Conservation (phyloP, 1,140 invertebrate genomes). For the Cyphomyrmex costatus region DNA sequence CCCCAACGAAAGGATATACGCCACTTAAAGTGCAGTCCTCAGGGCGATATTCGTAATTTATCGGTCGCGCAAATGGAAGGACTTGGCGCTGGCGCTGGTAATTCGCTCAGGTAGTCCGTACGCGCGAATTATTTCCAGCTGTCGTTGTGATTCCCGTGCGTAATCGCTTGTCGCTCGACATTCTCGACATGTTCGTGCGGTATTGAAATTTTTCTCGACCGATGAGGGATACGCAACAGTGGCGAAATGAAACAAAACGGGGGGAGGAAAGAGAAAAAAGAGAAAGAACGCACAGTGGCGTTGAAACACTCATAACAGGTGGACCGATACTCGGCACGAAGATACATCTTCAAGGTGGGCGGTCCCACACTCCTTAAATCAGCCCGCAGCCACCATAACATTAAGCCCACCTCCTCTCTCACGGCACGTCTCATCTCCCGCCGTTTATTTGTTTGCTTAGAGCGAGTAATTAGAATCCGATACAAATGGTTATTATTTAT, state of each 20-base stretch:
- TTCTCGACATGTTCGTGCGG: neutral
- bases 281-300: constrained; percentile 74
- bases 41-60: constrained; percentile 64
- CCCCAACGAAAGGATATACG: constrained; percentile 40
- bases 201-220: constrained; percentile 42
- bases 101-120: constrained; percentile 12
- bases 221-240: neutral
- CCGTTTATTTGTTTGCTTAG: constrained; percentile 86
- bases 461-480: constrained; percentile 86
- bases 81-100: constrained; percentile 19
- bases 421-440: constrained; percentile 62
- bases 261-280: neutral
- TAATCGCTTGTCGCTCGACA: neutral
- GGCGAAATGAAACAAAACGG: constrained; percentile 1
- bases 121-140: constrained; percentile 40
- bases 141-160: neutral
- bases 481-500: constrained; percentile 87
- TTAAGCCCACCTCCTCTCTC: constrained; percentile 78
- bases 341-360: constrained; percentile 84
- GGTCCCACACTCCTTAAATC: constrained; percentile 87
- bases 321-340: constrained; percentile 78
- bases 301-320: constrained; percentile 82
- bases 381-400: constrained; percentile 82
- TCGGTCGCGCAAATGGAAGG: constrained; percentile 50
- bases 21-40: constrained; percentile 58